phyloP scores from a whole-genome alignment of 1,140 invertebrate species.

The Olivierus martensii region DNA sequence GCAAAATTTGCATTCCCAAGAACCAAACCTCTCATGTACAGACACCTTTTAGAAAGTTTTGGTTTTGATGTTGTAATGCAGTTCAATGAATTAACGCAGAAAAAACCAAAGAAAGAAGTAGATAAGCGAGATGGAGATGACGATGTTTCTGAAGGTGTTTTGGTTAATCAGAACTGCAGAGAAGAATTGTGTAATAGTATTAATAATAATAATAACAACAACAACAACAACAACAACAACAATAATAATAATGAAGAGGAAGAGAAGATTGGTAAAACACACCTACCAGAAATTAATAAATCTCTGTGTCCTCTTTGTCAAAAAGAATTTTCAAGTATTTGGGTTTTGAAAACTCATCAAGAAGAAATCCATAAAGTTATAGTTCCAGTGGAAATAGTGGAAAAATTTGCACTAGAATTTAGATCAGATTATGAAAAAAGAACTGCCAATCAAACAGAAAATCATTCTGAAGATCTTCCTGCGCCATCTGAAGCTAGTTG shows the following conservation, averaged over 20 bases:
- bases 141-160: background rate
- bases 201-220: constrained; percentile 4
- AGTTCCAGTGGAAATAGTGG: constrained; percentile 73
- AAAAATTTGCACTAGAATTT: constrained; percentile 81
- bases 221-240: constrained; percentile 12
- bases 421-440: constrained; percentile 73
- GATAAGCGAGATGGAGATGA: constrained; percentile 19
- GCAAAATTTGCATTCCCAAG: constrained; percentile 7
- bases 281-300: constrained; percentile 50
- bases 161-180: constrained; percentile 5
- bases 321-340: constrained; percentile 88
- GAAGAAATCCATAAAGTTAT: constrained; percentile 87
- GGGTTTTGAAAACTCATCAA: constrained; percentile 88
- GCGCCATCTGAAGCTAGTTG: constrained; percentile 12
- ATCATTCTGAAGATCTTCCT: background rate
- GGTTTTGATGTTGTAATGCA: constrained; percentile 94
- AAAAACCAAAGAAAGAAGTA: constrained; percentile 25
- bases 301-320: constrained; percentile 74
- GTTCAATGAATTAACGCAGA: constrained; percentile 81
- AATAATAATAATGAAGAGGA: constrained; percentile 14
- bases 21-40: constrained; percentile 40
- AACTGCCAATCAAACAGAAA: constrained; percentile 28
- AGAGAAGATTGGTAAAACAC: constrained; percentile 15
- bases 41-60: constrained; percentile 78
- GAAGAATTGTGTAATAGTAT: background rate